Evolutionary conservation across 1,140 invertebrate genomes (phyloP), one percentile per base, ranked within the genome.

Genomic region (Bombyx mandarina): DNA sequence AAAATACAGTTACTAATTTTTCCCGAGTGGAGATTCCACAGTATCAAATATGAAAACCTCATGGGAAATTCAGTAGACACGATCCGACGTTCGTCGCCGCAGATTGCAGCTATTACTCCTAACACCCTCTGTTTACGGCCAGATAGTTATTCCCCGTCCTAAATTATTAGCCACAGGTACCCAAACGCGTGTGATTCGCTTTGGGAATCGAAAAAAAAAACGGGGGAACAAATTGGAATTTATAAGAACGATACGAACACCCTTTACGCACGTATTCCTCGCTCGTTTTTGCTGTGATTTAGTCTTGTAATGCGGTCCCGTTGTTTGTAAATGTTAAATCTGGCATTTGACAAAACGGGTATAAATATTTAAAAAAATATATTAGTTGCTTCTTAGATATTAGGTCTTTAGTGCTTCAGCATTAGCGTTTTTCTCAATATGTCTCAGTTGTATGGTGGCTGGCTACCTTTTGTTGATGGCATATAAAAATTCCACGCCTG

Each of bases 101-200:
- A 73, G 73, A 80, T 80, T 80, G 75, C 63, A 69, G 70, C 75
- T 73, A 77, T 76, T 76, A 79, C 71, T 76, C 62, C 66, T 63
- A 70, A 75, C 68, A 62, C 70, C 72, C 67, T 62, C 65, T 79
- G 76, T 76, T 79, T 79, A 71, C 75, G 61, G 54, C 59, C 60
- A 71, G 66, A 79, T 73, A 73, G 70, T 74, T 76, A 76, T 72
- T 62, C 61, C 65, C 59, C 52, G 56, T 60, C 58, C 65, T 65
- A 69, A 74, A 71, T 76, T 72, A 76, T 76, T 71, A 74, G 69
- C 65, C 66, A 54, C 63, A 69, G 64, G 66, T 63, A 64, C 58
- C 66, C 66, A 66, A 53, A 60, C 45, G 45, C 12, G 50, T 61
- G 61, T 56, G 56, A 48, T 58, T 62, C 64, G 65, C 58, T 47